A percentile compares a stretch with the other conserved stretches of the same genome.
These are phyloP conservation scores for Eptesicus fuscus DNA, from an alignment of 2,113 vertebrate species.

Conservation along the genomic window DNA sequence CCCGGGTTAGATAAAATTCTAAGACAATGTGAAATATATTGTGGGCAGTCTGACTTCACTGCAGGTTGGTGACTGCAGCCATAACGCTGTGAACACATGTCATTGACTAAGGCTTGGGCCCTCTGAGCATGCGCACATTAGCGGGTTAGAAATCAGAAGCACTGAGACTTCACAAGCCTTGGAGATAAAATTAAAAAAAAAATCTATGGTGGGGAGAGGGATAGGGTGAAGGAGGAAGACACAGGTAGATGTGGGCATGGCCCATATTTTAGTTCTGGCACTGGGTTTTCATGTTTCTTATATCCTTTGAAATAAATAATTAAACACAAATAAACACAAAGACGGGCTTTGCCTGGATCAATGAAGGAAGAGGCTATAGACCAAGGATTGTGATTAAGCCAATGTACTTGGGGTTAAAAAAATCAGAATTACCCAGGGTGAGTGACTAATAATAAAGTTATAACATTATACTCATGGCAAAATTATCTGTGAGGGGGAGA, in stretches of 20 bases:
- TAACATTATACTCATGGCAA: background rate
- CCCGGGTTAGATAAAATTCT: background rate
- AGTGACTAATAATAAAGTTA: slow-evolving; percentile 17
- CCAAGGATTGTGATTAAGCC: background rate
- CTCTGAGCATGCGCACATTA: background rate
- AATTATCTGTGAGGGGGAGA: slow-evolving; percentile 24
- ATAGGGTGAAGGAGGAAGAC: background rate
- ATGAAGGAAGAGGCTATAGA: background rate
- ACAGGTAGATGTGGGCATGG: background rate
- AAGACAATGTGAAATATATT: background rate
- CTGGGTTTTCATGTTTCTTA: background rate
- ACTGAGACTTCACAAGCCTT: background rate
- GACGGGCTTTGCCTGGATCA: background rate
- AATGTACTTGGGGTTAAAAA: background rate
- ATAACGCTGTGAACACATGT: background rate
- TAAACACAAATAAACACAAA: background rate
- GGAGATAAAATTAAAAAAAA: background rate
- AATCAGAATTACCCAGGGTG: background rate
- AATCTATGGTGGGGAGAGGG: background rate
- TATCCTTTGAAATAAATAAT: slow-evolving; percentile 15
- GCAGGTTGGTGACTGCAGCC: background rate
- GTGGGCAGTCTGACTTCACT: background rate
- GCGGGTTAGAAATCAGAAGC: background rate
- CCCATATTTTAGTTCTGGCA: background rate
- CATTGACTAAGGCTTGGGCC: background rate